A percentile compares a stretch with the other conserved stretches of the same genome.
phyloP scores from a whole-genome alignment of 2,113 vertebrate genomes.

The Lamprotornis superbus region DNA sequence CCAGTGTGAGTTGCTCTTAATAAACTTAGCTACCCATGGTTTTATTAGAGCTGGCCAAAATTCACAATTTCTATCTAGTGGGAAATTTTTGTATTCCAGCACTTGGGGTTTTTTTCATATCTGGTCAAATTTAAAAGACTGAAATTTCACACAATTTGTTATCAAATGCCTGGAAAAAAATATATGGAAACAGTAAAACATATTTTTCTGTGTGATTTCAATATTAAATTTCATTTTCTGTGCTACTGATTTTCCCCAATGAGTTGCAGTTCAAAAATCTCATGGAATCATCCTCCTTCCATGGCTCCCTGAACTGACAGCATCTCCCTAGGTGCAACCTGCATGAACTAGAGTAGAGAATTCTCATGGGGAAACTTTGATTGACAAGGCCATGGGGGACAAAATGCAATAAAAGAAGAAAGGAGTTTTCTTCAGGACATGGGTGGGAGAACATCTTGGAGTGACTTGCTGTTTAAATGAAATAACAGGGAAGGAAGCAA shows the following conservation, averaged over 20 bases:
- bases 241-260: background rate
- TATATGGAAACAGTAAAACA: background rate
- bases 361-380: background rate
- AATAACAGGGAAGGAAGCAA: background rate
- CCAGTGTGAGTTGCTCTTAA: accelerated
- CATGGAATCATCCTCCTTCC: background rate
- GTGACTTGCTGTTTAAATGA: constrained; percentile 8
- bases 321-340: background rate
- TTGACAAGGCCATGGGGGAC: background rate
- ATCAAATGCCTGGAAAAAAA: background rate
- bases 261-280: background rate
- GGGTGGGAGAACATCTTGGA: background rate
- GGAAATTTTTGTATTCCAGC: background rate
- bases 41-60: background rate
- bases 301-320: background rate
- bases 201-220: background rate
- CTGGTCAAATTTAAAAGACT: background rate
- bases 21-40: background rate
- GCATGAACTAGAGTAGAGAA: background rate
- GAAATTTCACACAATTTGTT: background rate
- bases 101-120: background rate
- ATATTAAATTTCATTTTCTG: background rate
- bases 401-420: constrained; percentile 31
- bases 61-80: background rate
- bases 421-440: constrained; percentile 6